Percentiles rank a stretch among this genome's conserved stretches.
Conservation (phyloP, 2,888 invertebrate genomes). For the Sminthurides aquaticus region DNA sequence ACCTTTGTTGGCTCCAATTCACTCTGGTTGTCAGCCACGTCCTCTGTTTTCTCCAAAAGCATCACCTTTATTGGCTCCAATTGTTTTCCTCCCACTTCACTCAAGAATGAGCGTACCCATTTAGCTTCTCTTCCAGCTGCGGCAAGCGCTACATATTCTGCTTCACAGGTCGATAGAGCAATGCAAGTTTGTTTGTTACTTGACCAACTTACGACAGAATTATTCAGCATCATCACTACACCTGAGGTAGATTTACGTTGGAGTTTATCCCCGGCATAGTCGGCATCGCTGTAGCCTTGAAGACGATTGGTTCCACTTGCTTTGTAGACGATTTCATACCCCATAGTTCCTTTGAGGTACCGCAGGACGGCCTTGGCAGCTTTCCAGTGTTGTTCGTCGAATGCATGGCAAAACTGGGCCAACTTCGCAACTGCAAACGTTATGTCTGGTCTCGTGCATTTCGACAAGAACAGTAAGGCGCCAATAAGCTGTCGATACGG, state of each 20-base stretch:
- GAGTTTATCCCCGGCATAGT: slow-evolving; percentile 39
- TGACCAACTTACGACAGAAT: slow-evolving; percentile 3
- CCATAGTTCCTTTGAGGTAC: slow-evolving; percentile 42
- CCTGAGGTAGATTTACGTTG: slow-evolving; percentile 41
- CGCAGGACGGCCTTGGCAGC: slow-evolving; percentile 44
- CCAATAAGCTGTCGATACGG: slow-evolving; percentile 31
- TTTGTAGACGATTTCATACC: slow-evolving; percentile 37
- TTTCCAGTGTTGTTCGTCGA: slow-evolving; percentile 33
- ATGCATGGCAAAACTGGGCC: slow-evolving; percentile 28
- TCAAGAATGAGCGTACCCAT: not conserved
- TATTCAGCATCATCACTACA: slow-evolving; percentile 23
- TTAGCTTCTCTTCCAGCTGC: slow-evolving; percentile 1
- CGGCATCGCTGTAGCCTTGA: slow-evolving; percentile 44
- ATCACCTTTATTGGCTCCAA: not conserved
- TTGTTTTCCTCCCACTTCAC: slow-evolving; percentile 5
- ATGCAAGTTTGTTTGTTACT: slow-evolving; percentile 8
- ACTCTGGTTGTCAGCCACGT: slow-evolving; percentile 20
- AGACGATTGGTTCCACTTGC: slow-evolving; percentile 14
- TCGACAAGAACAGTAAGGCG: slow-evolving; percentile 28
- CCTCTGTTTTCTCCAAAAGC: no score
- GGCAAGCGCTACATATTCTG: slow-evolving; percentile 13
- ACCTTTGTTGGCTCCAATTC: slow-evolving; percentile 8
- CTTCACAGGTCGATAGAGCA: slow-evolving; percentile 10
- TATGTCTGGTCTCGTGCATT: slow-evolving; percentile 29
- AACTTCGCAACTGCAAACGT: slow-evolving; percentile 29